These are phyloP conservation scores for Plumapathes pennacea DNA, from an alignment of 92 coral and sea anemone species.

Conservation along the genomic window DNA sequence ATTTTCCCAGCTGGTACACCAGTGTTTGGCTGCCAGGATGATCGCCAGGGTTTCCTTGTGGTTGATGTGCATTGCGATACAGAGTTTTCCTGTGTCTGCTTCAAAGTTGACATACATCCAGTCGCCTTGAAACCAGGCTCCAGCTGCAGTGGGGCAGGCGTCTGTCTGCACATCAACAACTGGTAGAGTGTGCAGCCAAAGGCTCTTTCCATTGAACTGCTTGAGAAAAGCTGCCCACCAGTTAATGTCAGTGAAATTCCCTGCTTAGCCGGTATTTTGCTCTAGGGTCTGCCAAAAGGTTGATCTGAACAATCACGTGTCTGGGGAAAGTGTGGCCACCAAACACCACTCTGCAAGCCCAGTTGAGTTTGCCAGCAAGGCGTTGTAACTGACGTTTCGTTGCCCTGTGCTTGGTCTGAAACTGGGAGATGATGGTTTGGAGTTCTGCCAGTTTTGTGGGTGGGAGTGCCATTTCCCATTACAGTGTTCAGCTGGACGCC, in stretches of 20 bases:
- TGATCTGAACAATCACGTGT: too few relatives aligned
- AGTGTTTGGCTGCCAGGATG: conserved; percentile 23
- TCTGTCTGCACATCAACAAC: conserved; percentile 33
- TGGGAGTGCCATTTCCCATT: conserved; percentile 12
- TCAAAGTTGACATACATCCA: conserved; percentile 23
- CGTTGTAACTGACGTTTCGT: conserved; percentile 1
- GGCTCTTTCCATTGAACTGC: conserved; percentile 7
- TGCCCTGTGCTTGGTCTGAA: not conserved
- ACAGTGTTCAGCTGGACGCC: conserved; percentile 14
- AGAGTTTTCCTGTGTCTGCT: conserved; percentile 1
- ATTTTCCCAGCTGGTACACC: conserved; percentile 25
- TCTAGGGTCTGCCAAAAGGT: too few relatives aligned
- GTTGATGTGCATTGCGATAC: conserved; percentile 24
- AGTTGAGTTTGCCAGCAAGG: too few relatives aligned
- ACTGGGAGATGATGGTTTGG: not conserved
- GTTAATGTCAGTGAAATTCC: too few relatives aligned
- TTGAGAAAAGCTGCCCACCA: conserved; percentile 3
- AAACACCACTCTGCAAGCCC: too few relatives aligned
- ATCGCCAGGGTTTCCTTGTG: conserved; percentile 43
- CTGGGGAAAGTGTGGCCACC: too few relatives aligned
- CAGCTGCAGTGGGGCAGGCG: conserved; percentile 21
- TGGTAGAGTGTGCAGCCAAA: conserved; percentile 15
- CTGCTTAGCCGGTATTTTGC: too few relatives aligned
- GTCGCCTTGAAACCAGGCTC: conserved; percentile 30
- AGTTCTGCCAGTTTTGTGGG: not conserved